Evolutionary conservation across 2,113 vertebrate genomes (phyloP), one percentile per base, ranked within the genome.

Genomic region (Nothoprocta perdicaria): DNA sequence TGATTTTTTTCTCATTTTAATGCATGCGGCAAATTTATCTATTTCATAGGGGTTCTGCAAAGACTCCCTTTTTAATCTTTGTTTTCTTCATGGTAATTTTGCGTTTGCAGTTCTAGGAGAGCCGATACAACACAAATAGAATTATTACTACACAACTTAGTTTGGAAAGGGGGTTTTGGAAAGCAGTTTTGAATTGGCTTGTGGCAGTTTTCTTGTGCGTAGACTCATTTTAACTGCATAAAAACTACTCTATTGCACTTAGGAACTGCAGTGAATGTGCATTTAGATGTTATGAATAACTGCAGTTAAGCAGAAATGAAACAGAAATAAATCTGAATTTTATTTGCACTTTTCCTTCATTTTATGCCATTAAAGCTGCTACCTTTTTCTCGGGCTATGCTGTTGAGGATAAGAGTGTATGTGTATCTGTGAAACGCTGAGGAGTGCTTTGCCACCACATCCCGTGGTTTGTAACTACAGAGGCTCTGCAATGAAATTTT

Each of bases 251-350:
- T 92, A 93, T 93, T 96, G 97, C 96, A 96, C 95, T 93, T 83
- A 96, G 95, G 95, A 97, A 90, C 84, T 87, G 90, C 96, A 90
- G 90, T 15, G 80, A 92, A 92, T 95, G 95, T 92, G 90, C 96
- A 96, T 97, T 96, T 97, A 97, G 95, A 95, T 94, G 94, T 97
- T 97, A 96, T 95, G 95, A 97, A 95, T 97, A 97, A 97, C 93
- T 96, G 97, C 97, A 96, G 92, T 95, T 96, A 97, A 95, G 86
- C 89, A 80, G 92, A 95, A 96, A 96, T 82, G 94, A 95, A 96
- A 94, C 92, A 50, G 91, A 95, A 96, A 97, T 96, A 97, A 96
- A 97, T 97, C 96, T 97, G 97, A 95, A 95, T 97, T 97, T 97
- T 97, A 96, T 96, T 96, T 97, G 96, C 87, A 86, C 92, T 96